Conservation (phyloP, 2,888 invertebrate genomes). For the Heliconius aoede region DNA sequence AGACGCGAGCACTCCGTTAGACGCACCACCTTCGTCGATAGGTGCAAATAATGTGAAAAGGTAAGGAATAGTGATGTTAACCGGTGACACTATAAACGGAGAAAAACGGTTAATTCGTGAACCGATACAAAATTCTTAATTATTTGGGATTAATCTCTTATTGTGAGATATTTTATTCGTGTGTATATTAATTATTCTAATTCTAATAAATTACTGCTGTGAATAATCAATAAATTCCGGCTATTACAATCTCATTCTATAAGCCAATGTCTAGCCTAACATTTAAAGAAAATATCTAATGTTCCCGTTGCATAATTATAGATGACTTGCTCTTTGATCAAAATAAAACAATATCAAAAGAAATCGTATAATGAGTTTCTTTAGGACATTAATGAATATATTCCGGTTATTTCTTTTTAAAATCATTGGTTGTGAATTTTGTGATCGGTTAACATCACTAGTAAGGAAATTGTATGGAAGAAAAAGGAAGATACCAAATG, state of each 20-base stretch:
- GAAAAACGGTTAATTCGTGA: background rate
- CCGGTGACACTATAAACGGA: background rate
- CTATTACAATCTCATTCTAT: no score
- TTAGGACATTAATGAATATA: background rate
- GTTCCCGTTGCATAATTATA: background rate
- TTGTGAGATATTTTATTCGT: background rate
- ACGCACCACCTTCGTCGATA: conserved; percentile 64
- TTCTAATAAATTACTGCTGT: no score
- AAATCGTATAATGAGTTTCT: background rate
- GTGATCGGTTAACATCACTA: conserved; percentile 5
- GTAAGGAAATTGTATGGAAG: conserved; percentile 56
- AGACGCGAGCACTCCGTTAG: conserved; percentile 67
- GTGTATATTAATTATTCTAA: no score
- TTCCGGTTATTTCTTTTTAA: background rate
- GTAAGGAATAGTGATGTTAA: conserved; percentile 64
- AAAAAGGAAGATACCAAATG: conserved; percentile 40
- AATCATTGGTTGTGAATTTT: background rate
- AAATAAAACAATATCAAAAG: background rate
- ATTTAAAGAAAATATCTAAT: background rate
- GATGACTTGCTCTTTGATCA: background rate
- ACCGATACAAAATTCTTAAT: background rate
- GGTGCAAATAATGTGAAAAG: conserved; percentile 66
- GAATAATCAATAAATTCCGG: no score
- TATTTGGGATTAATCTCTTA: background rate
- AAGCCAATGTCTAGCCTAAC: no score